Base-by-base conservation (phyloP, 2,113 vertebrate species). In the Esox niger region DNA sequence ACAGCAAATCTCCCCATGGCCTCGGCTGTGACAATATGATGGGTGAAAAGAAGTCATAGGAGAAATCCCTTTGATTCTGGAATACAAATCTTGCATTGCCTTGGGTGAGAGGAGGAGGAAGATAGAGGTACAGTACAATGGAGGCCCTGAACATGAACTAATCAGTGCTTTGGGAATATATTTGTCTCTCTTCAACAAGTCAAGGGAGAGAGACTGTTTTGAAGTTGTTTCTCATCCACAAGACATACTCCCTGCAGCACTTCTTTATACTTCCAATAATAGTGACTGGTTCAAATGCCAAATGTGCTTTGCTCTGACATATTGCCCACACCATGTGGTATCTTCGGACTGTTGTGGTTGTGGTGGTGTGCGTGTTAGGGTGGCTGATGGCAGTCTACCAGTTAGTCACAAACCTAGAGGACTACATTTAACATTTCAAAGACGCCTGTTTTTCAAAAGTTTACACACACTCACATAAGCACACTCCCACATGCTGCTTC, bases 381-480 rank as follows among this genome's bases (percentile, higher is more conserved):
- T 88, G 89, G 89, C 82, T 88, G 83, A 80, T 89, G 89, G 90
- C 85, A 62, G 63, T 79, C 82, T 84, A 90, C 83, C 90, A 89
- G 83, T 79, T 83, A 86, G 87, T 89, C 84, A 84, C 73, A 73
- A 86, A 90, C 86, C 88, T 89, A 85, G 85, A 90, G 81, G 85
- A 88, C 83, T 85, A 76, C 69, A 82, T 89, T 91, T 90, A 88
- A 81, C 88, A 91, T 91, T 90, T 91, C 85, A 90, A 90, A 91
- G 89, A 88, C 69, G 83, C 79, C 86, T 86, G 86, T 85, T 86
- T 88, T 89, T 89, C 86, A 77, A 88, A 92, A 88, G 88, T 92
- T 89, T 88, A 88, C 84, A 71, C 58, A 67, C 68, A 76, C 32
- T 68, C 47, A 30, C 59, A 58, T 69, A 77, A 70, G 76, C 64